Evolutionary conservation across 2,797 vertebrate genomes (phyloP), one percentile per base, ranked within the genome.

Genomic region (Parambassis ranga): DNA sequence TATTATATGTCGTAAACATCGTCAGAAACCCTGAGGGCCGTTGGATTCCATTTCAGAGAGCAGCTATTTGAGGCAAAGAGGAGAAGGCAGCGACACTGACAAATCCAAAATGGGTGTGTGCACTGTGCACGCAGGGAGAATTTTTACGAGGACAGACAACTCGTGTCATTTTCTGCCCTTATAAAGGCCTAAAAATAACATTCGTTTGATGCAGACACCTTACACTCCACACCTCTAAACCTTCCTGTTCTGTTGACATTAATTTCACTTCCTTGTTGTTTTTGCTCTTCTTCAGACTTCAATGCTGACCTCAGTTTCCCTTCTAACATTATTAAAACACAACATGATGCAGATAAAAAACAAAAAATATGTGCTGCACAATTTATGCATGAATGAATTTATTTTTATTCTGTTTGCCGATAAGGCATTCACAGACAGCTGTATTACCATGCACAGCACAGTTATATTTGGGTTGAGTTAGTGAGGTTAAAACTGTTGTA

Each of bases 11-110:
- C 60, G 58, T 41, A 75, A 68, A 77, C 62, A 27, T 73, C 63
- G 74, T 77, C 73, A 60, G 48, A 74, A 61, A 74, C 67, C 79
- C 75, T 27, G 57, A 61, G 78, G 80, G 78, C 38, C 39, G 27
- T 7, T 35, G 20, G 70, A 75, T 81, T 65, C 66, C 70, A 81
- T 82, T 86, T 84, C 65, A 86, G 57, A 70, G 71, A 70, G 71
- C 68, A 76, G 75, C 77, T 75, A 67, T 81, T 75, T 70, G 76
- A 79, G 62, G 57, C 52, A 57, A 80, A 65, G 59, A 63, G 46
- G 53, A 53, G 77, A 69, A 52, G 60, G 57, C 66, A 73, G 60
- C 43, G 77, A 66, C 66, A 52, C 62, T 71, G 73, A 81, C 75
- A 55, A 65, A 78, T 73, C 62, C 58, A 76, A 81, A 82, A 74